phyloP scores from a whole-genome alignment of 2,797 vertebrate species.

The Alauda arvensis region DNA sequence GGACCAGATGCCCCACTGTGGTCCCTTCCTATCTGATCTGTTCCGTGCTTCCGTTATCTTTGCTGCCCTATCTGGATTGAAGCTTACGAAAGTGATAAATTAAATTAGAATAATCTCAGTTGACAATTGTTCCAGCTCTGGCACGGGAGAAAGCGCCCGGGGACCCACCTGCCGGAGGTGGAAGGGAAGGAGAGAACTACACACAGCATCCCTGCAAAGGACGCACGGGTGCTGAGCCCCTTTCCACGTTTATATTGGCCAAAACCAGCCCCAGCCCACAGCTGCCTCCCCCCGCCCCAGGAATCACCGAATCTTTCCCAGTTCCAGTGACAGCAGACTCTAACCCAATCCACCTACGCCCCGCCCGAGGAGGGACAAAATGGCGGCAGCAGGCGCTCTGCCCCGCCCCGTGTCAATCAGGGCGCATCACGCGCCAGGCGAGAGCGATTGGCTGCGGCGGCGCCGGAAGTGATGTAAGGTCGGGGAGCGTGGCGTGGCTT shows the following conservation, averaged over 20 bases:
- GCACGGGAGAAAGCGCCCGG: rapidly evolving
- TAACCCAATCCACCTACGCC: rapidly evolving
- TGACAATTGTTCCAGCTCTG: background rate
- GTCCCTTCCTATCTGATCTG: background rate
- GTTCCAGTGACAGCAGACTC: rapidly evolving
- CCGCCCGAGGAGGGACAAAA: background rate
- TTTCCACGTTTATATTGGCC: rapidly evolving
- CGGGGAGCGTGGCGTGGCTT: rapidly evolving
- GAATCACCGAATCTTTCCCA: rapidly evolving
- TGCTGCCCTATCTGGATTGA: background rate
- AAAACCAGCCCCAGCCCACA: too few relatives aligned
- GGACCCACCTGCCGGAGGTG: rapidly evolving
- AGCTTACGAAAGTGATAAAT: rapidly evolving
- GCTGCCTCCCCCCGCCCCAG: too few relatives aligned
- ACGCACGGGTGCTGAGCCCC: rapidly evolving
- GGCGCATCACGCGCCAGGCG: background rate
- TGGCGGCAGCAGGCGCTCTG: background rate
- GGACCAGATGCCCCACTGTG: background rate
- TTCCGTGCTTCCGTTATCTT: background rate
- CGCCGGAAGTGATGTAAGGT: background rate
- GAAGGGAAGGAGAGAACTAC: rapidly evolving
- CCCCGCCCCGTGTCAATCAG: background rate
- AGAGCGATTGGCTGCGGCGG: background rate
- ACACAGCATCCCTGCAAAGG: rapidly evolving
- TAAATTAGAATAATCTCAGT: rapidly evolving